Base-by-base conservation (phyloP, 2,113 vertebrate species). In the Pleuronectes platessa region DNA sequence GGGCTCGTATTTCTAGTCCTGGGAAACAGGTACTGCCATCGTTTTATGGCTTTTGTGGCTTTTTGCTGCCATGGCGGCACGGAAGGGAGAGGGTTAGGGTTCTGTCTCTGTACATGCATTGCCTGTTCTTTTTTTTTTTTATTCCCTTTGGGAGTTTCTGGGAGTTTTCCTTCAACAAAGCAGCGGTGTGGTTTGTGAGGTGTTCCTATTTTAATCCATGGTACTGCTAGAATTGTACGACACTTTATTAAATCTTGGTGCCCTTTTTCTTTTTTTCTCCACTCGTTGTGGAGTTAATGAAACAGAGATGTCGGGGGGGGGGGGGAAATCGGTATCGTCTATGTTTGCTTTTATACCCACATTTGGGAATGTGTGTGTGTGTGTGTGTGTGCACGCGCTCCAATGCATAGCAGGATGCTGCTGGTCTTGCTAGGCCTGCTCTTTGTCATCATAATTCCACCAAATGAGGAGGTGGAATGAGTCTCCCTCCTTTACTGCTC, bases 1-100 rank as follows among this genome's bases (percentile, higher is more conserved):
- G 76, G 13, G 60, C 85, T 91, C 72, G 21, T 86, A 77, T 89
- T 91, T 88, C 84, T 61, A 79, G 76, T 49, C 78, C 82, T 83
- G 86, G 88, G 86, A 89, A 92, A 72, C 90, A 92, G 92, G 93
- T 93, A 92, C 42, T 70, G 77, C 74, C 51, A 18, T 75, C 62
- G 64, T 61, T 86, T 68, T 88, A 88, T 69, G 84, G 88, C 66
- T 79, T 88, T 82, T 79, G 76, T 65, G 85, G 88, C 66, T 81
- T 89, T 89, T 80, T 81, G 70, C 82, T 71, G 69, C 82, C 65
- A 59, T 62, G 68, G 71, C 26, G 53, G 81, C 12, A 5, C 42
- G 49, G 64, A 79, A 83, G 15, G 47, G 15, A 18, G 18, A 51
- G 40, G 40, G 10, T 42, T 42, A 42, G 40, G 11, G 60, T 20